Evolutionary conservation across 2,888 invertebrate genomes (phyloP).

Genomic region (Eupeodes luniger): DNA sequence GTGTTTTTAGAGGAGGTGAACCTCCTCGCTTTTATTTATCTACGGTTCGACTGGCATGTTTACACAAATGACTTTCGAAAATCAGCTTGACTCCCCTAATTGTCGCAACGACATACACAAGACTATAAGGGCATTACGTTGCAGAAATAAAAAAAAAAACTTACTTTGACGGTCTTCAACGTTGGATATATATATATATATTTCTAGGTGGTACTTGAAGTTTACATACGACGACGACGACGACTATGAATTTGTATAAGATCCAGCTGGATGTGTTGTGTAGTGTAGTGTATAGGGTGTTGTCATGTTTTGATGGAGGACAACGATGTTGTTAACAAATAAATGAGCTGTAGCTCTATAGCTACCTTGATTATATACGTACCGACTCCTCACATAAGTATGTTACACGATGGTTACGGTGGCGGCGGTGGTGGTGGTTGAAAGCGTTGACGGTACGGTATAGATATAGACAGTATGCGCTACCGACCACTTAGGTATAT

Average conservation of each 20-base stretch:
- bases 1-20: constrained; percentile 4
- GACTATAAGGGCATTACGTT: constrained; percentile 58
- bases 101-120: constrained; percentile 24
- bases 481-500: constrained; percentile 56
- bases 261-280: neutral
- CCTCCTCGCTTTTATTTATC: constrained; percentile 32
- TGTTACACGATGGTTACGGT: neutral
- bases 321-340: constrained; percentile 75
- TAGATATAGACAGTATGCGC: neutral
- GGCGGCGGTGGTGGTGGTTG: constrained; percentile 22
- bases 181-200: neutral
- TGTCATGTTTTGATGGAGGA: constrained; percentile 75
- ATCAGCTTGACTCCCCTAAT: constrained; percentile 75
- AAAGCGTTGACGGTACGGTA: neutral
- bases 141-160: constrained; percentile 45
- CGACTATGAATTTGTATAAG: neutral
- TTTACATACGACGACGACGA: neutral
- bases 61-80: constrained; percentile 75
- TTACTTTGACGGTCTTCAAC: constrained; percentile 51
- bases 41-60: constrained; percentile 47
- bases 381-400: too few species aligned
- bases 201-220: constrained; percentile 11
- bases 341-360: constrained; percentile 44
- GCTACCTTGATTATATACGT: constrained; percentile 12
- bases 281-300: constrained; percentile 27